These are phyloP conservation scores for Pissodes strobi DNA, from an alignment of 1,140 invertebrate species.

Conservation along the genomic window DNA sequence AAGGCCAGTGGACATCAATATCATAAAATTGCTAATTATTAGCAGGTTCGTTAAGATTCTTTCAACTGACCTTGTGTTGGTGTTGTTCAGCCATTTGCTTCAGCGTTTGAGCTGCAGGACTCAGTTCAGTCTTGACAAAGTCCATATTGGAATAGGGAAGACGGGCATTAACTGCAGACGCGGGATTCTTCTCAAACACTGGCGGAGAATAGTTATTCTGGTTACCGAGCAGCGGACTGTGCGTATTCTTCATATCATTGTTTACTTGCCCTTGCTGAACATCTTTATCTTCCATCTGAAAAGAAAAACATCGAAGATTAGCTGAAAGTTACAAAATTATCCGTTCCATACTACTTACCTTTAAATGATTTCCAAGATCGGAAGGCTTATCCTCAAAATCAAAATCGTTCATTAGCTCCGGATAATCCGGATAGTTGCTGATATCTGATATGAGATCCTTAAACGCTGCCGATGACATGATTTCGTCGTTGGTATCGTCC, in stretches of 20 bases:
- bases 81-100: conserved; percentile 97
- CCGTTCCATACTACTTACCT: neutral
- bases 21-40: too few relatives aligned
- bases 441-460: conserved; percentile 89
- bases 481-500: conserved; percentile 81
- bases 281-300: conserved; percentile 59
- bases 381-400: conserved; percentile 65
- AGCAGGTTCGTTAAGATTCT: too few relatives aligned
- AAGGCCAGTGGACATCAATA: too few relatives aligned
- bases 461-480: conserved; percentile 78
- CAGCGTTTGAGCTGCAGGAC: conserved; percentile 88
- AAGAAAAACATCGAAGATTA: neutral
- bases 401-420: conserved; percentile 83
- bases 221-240: conserved; percentile 43
- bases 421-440: conserved; percentile 78
- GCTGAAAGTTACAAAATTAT: too few relatives aligned
- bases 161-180: conserved; percentile 49
- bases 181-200: conserved; percentile 52
- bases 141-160: conserved; percentile 59
- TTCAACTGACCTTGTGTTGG: conserved; percentile 75
- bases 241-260: conserved; percentile 38
- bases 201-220: conserved; percentile 60
- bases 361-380: neutral
- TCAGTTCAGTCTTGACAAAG: conserved; percentile 70
- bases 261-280: conserved; percentile 13